Evolutionary conservation across 2,113 vertebrate species (phyloP).

Genomic region (Proterorhinus semilunaris): DNA sequence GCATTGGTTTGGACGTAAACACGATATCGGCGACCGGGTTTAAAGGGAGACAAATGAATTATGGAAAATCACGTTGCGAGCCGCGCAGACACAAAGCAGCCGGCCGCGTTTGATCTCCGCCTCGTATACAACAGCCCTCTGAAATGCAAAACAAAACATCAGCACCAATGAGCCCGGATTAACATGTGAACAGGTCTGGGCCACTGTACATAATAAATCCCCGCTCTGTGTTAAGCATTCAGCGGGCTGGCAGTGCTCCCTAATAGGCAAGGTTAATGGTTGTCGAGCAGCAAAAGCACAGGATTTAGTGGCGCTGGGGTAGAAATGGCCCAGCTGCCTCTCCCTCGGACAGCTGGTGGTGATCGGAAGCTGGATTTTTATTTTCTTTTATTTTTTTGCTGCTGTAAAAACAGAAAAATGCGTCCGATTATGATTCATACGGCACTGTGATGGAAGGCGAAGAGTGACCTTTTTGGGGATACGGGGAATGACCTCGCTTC

Average conservation of each 20-base stretch:
- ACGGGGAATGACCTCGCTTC: background rate
- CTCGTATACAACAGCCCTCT: background rate
- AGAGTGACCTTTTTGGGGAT: slow-evolving; percentile 17
- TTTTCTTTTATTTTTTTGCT: background rate
- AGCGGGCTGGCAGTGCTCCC: slow-evolving; percentile 18
- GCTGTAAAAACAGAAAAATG: slow-evolving; percentile 17
- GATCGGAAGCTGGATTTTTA: slow-evolving; percentile 14
- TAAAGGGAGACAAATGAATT: background rate
- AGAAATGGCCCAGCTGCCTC: slow-evolving; percentile 42
- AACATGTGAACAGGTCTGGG: background rate
- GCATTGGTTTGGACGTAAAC: background rate
- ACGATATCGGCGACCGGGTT: slow-evolving; percentile 9
- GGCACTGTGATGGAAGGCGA: slow-evolving; percentile 16
- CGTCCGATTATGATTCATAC: slow-evolving; percentile 14
- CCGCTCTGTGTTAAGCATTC: slow-evolving; percentile 9
- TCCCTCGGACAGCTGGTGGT: slow-evolving; percentile 26
- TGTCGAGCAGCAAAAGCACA: slow-evolving; percentile 9
- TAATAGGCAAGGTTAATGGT: slow-evolving; percentile 50
- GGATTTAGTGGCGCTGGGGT: slow-evolving; percentile 37
- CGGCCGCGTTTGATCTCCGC: slow-evolving; percentile 15
- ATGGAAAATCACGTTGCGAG: slow-evolving; percentile 11
- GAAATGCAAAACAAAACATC: slow-evolving; percentile 22
- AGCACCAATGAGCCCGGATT: background rate
- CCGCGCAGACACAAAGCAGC: slow-evolving; percentile 5
- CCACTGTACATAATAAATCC: background rate